Base-by-base conservation (phyloP, 2,113 vertebrate genomes). In the Heterochromis multidens region DNA sequence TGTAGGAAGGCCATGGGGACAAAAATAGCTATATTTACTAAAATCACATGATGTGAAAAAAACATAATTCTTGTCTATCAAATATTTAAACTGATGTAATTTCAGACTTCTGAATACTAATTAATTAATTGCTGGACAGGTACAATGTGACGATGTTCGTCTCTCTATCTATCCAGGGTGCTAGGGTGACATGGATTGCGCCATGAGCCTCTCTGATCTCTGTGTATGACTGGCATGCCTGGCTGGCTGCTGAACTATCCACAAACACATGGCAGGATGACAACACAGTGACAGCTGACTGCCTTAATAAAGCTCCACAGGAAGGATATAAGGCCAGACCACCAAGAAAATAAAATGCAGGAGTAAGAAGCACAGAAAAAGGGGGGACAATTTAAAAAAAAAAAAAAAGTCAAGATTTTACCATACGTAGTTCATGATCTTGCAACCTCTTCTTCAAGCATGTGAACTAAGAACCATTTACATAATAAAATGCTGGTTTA, bases 201-300 rank as follows among this genome's bases (percentile, higher is more conserved):
- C 65, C 80, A 61, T 89, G 90, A 91, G 94, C 90, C 63, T 57
- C 65, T 91, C 58, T 92, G 92, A 93, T 94, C 91, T 90, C 85
- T 57, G 56, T 40, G 56, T 79, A 94, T 88, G 94, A 88, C 37
- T 7, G 89, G 87, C 57, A 92, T 85, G 90, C 35, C 67, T 80
- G 74, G 13, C 82, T 87, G 78, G 63, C 87, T 83, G 82, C 52
- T 85, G 19, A 37, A 76, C 76, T 61, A 72, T 57, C 86, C 87
- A 92, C 88, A 83, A 93, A 88, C 87, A 87, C 87, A 91, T 90
- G 79, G 80, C 27, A 31, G 76, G 82, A 87, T 85, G 87, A 92
- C 86, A 91, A 90, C 91, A 79, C 56, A 59, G 81, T 88, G 90
- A 94, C 93, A 94, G 93, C 89, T 92, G 92, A 89, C 82, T 10